phyloP scores from a whole-genome alignment of 37 sponge, comb jelly and placozoan genomes.

The Halichondria panicea region DNA sequence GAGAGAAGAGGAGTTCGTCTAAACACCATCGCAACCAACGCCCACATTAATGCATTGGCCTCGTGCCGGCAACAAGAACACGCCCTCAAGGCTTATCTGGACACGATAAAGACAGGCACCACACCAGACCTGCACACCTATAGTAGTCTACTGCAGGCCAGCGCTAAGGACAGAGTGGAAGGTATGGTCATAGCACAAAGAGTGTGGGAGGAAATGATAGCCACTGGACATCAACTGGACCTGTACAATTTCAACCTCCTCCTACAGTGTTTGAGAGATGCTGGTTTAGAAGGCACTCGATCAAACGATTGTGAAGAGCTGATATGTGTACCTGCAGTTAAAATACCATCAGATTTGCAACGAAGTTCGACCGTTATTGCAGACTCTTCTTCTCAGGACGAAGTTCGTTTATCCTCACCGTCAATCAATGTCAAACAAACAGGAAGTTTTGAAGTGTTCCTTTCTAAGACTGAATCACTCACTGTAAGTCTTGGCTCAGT shows the following conservation, averaged over 20 bases:
- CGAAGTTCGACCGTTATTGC: too few species aligned
- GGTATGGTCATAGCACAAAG: conserved; percentile 30
- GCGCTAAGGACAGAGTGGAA: conserved; percentile 17
- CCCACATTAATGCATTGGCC: conserved; percentile 52
- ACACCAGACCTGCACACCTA: conserved; percentile 56
- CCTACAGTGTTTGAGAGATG: conserved; percentile 46
- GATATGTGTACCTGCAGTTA: too few species aligned
- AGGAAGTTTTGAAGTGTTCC: too few species aligned
- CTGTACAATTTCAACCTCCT: conserved; percentile 44
- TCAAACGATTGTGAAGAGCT: background rate
- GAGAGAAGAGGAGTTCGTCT: conserved; percentile 53
- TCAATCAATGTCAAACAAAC: too few species aligned
- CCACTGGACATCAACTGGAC: conserved; percentile 21
- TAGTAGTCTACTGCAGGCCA: conserved; percentile 36
- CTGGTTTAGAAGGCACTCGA: conserved; percentile 24
- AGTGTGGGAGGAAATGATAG: conserved; percentile 54
- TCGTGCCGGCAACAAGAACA: conserved; percentile 33
- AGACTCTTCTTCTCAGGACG: background rate
- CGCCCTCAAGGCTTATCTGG: conserved; percentile 34
- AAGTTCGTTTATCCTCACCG: too few species aligned
- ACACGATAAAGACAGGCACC: conserved; percentile 18
- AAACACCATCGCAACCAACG: conserved; percentile 55
- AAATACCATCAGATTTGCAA: too few species aligned
- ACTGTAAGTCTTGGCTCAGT: too few species aligned
- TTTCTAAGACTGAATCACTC: too few species aligned